Base-by-base conservation (phyloP, 53 echinoderm and acorn worm genomes). In the Holothuria scabra region DNA sequence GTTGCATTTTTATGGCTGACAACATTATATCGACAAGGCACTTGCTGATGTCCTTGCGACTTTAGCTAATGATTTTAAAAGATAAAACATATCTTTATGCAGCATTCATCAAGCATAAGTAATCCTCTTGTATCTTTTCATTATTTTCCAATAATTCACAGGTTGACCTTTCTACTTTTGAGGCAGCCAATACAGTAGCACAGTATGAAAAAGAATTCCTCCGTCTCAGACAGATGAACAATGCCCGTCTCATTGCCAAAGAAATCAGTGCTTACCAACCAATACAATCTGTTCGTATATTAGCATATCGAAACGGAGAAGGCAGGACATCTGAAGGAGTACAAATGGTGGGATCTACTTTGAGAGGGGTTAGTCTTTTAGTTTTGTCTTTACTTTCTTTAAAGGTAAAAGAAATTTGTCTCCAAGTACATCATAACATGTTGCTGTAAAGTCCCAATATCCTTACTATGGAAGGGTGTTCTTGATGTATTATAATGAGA, bases 161-260 rank as follows among this genome's bases (percentile, higher is more conserved):
- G 97, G 94, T 97, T 70, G 97, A 97, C 64, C 87, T 97, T 74
- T 97, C 97, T 14, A 90, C 89, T 13, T 93, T 90, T 84, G 97
- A 97, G 62, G 92, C 97, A 24, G 79, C 86, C 18, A 93, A 90
- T 65, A 94, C 92, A 13, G 75, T 97, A 1, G 68, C 79, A 10
- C 92, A 94, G 49, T 97, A 93, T 18, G 94, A 92, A 66, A 90
- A 91, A 57, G 94, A 97, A 75, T 59, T 97, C 57, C 87, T 69
- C 19, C 86, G 97, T 22, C 67, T 97, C 32, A 85, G 90, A 16
- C 93, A 93, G 85, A 93, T 97, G 94, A 86, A 89, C 56, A 94
- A 86, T 64, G 94, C 97, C 24, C 61, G 97, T 23, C 55, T 93
- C 25, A 97, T 97, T 28, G 97, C 97, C 28, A 84, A 89, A 32